Base-by-base conservation (phyloP, 2,113 vertebrate genomes). In the Odontophorus gujanensis region DNA sequence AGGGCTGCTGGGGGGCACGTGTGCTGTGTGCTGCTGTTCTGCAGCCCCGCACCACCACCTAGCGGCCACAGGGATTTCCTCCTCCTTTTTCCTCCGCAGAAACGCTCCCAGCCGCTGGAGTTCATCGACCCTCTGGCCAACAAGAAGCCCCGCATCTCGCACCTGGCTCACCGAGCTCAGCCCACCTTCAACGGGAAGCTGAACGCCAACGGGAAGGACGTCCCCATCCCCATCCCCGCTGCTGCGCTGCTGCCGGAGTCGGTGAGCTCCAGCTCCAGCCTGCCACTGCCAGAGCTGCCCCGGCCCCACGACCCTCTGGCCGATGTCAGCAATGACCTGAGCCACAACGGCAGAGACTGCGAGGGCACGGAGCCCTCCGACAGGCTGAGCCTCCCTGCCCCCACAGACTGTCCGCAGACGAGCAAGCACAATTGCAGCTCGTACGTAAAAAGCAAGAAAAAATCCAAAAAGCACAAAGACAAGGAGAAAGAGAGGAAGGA, bases 381-480 rank as follows among this genome's bases (percentile, higher is more conserved):
- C 14, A 97, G 97, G 93, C 97, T 99, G 38, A 68, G 43, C 13
- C 88, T 98, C 21, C 98, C 97, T 13, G 96, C 36, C 77, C 89
- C 72, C 17, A 97, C 78, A 77, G 98, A 98, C 97, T 97, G 89
- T 83, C 80, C 96, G 51, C 97, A 93, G 45, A 84, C 92, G 10
- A 93, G 96, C 92, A 97, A 96, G 58, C 96, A 95, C 75, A 96
- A 92, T 5, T 93, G 97, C 38, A 53, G 97, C 66, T 91, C 97
- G 5, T 98, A 97, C 8, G 96, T 95, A 42, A 99, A 99, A 95
- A 97, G 97, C 86, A 99, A 97, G 97, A 99, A 99, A 96, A 99
- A 99, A 89, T 98, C 98, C 30, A 99, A 99, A 98, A 99, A 99
- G 96, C 99, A 99, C 98, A 99, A 98, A 97, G 99, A 99, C 98